A percentile compares a stretch with the other conserved stretches of the same genome.
Evolutionary conservation across 2,888 invertebrate species (phyloP).

Genomic region (Protula sp.): DNA sequence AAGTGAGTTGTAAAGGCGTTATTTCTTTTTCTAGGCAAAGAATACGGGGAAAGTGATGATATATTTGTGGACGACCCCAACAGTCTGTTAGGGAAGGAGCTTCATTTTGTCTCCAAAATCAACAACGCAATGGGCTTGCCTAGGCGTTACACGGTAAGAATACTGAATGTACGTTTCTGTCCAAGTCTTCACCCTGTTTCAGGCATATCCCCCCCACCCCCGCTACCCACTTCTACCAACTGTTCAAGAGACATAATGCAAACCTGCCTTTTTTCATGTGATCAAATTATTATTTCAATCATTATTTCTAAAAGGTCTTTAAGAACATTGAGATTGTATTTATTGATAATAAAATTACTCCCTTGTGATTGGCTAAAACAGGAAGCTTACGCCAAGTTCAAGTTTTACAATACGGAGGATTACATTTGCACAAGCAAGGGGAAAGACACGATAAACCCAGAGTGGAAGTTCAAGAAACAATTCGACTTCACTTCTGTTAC

Average conservation of each 20-base stretch:
- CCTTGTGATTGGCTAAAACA: conserved; percentile 6
- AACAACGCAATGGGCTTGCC: conserved; percentile 57
- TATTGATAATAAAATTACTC: too few relatives aligned
- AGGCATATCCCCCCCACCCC: neutral
- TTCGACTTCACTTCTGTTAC: conserved; percentile 23
- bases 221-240: neutral
- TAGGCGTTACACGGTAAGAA: conserved; percentile 55
- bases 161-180: too few relatives aligned
- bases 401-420: conserved; percentile 31
- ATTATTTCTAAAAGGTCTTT: too few relatives aligned
- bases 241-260: too few relatives aligned
- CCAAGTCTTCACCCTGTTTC: too few relatives aligned
- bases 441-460: conserved; percentile 41
- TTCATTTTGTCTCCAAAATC: conserved; percentile 57
- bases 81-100: conserved; percentile 55
- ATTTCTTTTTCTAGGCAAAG: conserved; percentile 44
- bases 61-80: conserved; percentile 57
- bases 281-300: neutral
- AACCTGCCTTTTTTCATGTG: too few relatives aligned
- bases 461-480: conserved; percentile 37
- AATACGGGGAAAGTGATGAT: conserved; percentile 56
- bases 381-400: conserved; percentile 43
- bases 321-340: too few relatives aligned
- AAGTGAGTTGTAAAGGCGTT: too few relatives aligned
- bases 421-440: conserved; percentile 29